Evolutionary conservation across 2,113 vertebrate genomes (phyloP).

Genomic region (Melanocharis versteri): DNA sequence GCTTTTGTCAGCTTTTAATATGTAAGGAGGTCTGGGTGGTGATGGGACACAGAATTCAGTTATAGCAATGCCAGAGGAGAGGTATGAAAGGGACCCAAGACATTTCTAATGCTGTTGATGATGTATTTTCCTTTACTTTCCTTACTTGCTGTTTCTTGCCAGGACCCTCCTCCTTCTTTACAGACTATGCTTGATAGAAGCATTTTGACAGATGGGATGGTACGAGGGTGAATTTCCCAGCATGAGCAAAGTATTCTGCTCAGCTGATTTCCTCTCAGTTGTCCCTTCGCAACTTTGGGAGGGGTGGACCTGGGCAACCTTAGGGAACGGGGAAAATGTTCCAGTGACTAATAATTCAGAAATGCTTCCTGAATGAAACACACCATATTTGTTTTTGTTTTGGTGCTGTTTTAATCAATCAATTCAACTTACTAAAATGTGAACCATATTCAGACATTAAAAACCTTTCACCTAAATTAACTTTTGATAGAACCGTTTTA

Average conservation of each 20-base stretch:
- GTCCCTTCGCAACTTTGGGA: not conserved
- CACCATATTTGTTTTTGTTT: not conserved
- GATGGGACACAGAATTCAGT: not conserved
- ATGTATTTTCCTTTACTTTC: not conserved
- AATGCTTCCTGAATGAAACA: not conserved
- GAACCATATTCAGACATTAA: not conserved
- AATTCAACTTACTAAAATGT: not conserved
- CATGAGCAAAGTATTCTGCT: not conserved
- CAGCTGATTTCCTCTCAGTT: not conserved
- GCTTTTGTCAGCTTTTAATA: not conserved
- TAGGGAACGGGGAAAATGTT: not conserved
- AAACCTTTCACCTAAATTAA: slow-evolving; percentile 15
- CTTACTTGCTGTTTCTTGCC: not conserved
- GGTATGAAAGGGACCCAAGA: not conserved
- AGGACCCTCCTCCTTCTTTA: not conserved
- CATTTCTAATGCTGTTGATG: not conserved
- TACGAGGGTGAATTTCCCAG: not conserved
- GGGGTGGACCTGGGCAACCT: not conserved
- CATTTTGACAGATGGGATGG: not conserved
- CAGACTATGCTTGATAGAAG: not conserved
- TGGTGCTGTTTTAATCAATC: not conserved
- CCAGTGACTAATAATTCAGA: not conserved
- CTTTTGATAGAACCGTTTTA: slow-evolving; percentile 36
- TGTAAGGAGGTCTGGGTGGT: not conserved
- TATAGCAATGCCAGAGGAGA: not conserved